A percentile compares a stretch with the other conserved stretches of the same genome.
Conservation (phyloP, 2,888 invertebrate species). For the Terebella lapidaria region DNA sequence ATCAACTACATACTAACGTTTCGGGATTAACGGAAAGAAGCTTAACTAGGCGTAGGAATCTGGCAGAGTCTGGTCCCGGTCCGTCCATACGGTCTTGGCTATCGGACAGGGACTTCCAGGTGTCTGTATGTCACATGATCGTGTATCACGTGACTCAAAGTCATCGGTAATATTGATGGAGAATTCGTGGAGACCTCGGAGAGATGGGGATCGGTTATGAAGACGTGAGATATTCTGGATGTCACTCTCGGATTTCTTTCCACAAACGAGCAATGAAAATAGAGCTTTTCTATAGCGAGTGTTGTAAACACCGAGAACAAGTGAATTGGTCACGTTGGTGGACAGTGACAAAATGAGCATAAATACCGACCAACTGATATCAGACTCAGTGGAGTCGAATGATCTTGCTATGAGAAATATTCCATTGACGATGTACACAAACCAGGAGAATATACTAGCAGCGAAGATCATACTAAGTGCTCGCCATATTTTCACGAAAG, state of each 20-base stretch:
- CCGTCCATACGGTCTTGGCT: too few species aligned
- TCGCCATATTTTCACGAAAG: not conserved
- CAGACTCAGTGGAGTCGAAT: not conserved
- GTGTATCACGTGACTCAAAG: too few species aligned
- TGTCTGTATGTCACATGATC: too few species aligned
- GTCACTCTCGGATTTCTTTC: not conserved
- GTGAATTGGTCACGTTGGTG: not conserved
- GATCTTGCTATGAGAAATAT: not conserved
- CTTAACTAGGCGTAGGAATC: too few species aligned
- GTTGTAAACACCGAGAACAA: not conserved
- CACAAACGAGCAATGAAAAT: not conserved
- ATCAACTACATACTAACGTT: too few species aligned
- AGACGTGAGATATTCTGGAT: not conserved
- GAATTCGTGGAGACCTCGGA: too few species aligned
- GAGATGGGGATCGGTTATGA: too few species aligned
- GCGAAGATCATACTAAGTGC: not conserved
- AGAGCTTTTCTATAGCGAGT: not conserved
- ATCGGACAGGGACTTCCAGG: too few species aligned
- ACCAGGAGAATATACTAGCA: not conserved
- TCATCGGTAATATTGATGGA: too few species aligned
- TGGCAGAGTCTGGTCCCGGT: too few species aligned
- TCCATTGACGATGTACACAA: not conserved
- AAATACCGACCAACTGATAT: not conserved
- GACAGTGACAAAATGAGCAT: not conserved
- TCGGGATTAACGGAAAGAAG: too few species aligned